Conservation (phyloP, 2,113 vertebrate species). For the Etheostoma spectabile region DNA sequence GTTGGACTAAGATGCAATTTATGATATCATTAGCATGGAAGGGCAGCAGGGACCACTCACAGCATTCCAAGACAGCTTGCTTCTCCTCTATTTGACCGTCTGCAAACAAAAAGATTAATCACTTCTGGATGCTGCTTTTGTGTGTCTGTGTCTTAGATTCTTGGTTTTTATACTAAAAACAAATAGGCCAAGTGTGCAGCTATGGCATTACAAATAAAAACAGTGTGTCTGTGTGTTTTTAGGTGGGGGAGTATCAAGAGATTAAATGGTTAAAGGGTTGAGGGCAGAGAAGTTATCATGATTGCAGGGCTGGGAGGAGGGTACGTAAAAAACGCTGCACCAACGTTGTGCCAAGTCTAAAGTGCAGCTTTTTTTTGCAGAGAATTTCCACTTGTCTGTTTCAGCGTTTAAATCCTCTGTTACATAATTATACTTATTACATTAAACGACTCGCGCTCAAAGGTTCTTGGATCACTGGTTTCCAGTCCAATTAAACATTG, state of each 20-base stretch:
- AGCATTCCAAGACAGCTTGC: slow-evolving; percentile 55
- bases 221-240: not conserved
- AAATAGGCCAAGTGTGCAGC: slow-evolving; percentile 6
- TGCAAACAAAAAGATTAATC: slow-evolving; percentile 37
- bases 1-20: slow-evolving; percentile 44
- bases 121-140: slow-evolving; percentile 1
- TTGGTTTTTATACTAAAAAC: not conserved
- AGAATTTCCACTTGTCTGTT: slow-evolving; percentile 66
- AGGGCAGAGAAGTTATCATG: slow-evolving; percentile 20
- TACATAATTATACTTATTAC: slow-evolving; percentile 63
- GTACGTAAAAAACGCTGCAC: slow-evolving; percentile 11
- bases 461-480: slow-evolving; percentile 30
- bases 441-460: slow-evolving; percentile 19
- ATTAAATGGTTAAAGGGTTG: slow-evolving; percentile 2
- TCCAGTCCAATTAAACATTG: slow-evolving; percentile 41
- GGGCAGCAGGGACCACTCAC: slow-evolving; percentile 36
- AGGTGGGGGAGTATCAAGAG: not conserved
- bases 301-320: slow-evolving; percentile 14
- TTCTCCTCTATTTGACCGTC: slow-evolving; percentile 37
- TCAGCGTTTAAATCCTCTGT: slow-evolving; percentile 53
- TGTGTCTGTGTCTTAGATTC: slow-evolving; percentile 12
- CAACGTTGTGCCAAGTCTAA: slow-evolving; percentile 54
- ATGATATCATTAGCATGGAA: slow-evolving; percentile 58
- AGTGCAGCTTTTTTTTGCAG: slow-evolving; percentile 58
- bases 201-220: slow-evolving; percentile 28